phyloP scores from a whole-genome alignment of 2,888 invertebrate species.

The Chalcis sispes region DNA sequence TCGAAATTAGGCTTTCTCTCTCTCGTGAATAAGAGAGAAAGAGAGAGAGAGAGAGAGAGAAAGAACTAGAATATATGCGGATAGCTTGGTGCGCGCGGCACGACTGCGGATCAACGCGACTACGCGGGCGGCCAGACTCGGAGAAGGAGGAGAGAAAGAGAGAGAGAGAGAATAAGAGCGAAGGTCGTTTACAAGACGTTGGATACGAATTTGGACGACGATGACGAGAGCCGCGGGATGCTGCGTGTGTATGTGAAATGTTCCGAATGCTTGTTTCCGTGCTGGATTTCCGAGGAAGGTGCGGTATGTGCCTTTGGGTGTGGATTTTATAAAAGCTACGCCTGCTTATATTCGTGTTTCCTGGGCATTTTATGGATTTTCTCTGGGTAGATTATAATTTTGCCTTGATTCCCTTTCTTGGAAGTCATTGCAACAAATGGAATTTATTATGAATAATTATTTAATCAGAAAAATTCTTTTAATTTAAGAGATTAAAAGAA shows the following conservation, averaged over 20 bases:
- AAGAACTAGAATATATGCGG: constrained; percentile 30
- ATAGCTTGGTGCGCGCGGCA: constrained; percentile 56
- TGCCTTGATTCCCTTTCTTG: too few species aligned
- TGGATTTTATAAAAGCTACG: not conserved
- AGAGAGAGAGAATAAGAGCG: constrained; percentile 30
- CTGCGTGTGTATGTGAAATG: not conserved
- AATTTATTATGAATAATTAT: too few species aligned
- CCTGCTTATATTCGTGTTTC: too few species aligned
- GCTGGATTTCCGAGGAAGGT: constrained; percentile 13
- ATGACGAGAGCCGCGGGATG: constrained; percentile 22
- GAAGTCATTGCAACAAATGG: too few species aligned
- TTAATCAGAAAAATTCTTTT: too few species aligned
- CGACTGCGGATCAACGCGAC: constrained; percentile 49
- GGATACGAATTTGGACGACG: constrained; percentile 51
- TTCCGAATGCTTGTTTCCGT: not conserved
- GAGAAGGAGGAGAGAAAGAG: constrained; percentile 26
- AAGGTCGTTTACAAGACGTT: constrained; percentile 48
- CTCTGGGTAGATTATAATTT: too few species aligned
- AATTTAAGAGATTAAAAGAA: too few species aligned
- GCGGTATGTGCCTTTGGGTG: not conserved
- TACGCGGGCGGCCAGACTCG: not conserved
- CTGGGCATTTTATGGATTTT: too few species aligned
- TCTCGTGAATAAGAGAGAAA: too few species aligned
- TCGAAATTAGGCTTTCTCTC: constrained; percentile 13
- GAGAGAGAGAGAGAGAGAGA: constrained; percentile 18